Conservation (phyloP, 2,888 invertebrate species). For the Parnassius orleans region DNA sequence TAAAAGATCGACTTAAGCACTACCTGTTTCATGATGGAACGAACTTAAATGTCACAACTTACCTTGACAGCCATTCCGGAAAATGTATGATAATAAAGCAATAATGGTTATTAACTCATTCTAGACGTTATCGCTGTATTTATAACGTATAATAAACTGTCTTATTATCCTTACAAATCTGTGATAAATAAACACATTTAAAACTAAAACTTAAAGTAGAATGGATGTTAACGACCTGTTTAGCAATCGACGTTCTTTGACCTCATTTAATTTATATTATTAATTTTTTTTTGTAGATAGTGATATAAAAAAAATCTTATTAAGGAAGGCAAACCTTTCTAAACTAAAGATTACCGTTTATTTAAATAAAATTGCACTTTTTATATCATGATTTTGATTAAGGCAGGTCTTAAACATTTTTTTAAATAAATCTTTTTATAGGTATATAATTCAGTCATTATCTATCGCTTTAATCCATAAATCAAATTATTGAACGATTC, state of each 20-base stretch:
- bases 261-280: conserved; percentile 3
- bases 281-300: too few relatives aligned
- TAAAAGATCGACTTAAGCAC: conserved; percentile 8
- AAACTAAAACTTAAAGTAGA: conserved; percentile 8
- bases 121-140: conserved; percentile 17
- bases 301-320: too few relatives aligned
- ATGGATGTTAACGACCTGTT: conserved; percentile 5
- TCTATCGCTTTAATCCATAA: conserved; percentile 10
- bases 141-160: conserved; percentile 14
- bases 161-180: conserved; percentile 16
- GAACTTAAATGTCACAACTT: neutral
- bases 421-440: too few relatives aligned
- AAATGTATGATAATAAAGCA: conserved; percentile 18
- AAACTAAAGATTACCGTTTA: too few relatives aligned
- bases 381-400: too few relatives aligned
- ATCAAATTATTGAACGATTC: conserved; percentile 38
- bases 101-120: conserved; percentile 18
- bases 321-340: too few relatives aligned
- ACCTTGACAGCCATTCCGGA: neutral
- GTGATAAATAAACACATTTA: conserved; percentile 19
- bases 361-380: too few relatives aligned
- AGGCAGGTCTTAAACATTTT: too few relatives aligned
- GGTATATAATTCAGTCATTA: neutral
- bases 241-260: conserved; percentile 27
- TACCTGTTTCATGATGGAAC: conserved; percentile 14